phyloP scores from a whole-genome alignment of 92 coral and sea anemone genomes.

The Meandrina meandrites region DNA sequence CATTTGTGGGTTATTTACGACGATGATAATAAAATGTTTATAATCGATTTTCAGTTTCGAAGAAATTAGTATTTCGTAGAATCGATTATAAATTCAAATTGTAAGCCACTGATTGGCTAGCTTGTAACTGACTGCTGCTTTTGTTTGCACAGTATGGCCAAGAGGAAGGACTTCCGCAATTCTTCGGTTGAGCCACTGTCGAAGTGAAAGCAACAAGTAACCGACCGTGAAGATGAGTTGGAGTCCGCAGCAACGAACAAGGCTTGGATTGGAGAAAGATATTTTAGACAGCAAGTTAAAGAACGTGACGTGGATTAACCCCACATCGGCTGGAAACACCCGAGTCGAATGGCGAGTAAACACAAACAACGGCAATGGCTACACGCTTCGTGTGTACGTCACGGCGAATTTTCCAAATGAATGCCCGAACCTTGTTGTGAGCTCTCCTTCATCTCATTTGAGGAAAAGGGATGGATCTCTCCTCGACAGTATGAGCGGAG shows the following conservation, averaged over 20 bases:
- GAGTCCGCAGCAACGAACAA: slow-evolving; percentile 54
- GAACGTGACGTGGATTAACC: slow-evolving; percentile 64
- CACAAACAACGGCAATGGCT: slow-evolving; percentile 54
- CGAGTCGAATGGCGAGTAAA: slow-evolving; percentile 59
- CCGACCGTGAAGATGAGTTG: slow-evolving; percentile 49
- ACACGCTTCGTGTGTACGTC: slow-evolving; percentile 66
- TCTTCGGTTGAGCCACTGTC: not conserved
- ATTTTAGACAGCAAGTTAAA: slow-evolving; percentile 52
- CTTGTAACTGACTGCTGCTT: not conserved
- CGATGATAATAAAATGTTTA: not conserved
- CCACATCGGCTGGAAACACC: slow-evolving; percentile 52
- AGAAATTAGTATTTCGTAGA: not conserved
- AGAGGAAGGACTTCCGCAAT: not conserved
- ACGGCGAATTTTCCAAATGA: slow-evolving; percentile 66
- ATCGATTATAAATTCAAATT: not conserved
- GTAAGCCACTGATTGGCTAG: not conserved
- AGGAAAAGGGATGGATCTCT: slow-evolving; percentile 9
- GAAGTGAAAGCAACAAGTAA: not conserved
- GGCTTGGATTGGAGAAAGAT: slow-evolving; percentile 64
- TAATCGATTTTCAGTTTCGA: not conserved
- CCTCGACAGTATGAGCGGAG: not conserved
- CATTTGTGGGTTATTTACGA: no score
- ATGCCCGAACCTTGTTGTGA: slow-evolving; percentile 72
- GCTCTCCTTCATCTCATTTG: slow-evolving; percentile 48
- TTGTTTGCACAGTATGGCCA: not conserved